A percentile compares a stretch with the other conserved stretches of the same genome.
Conservation (phyloP, 2,888 invertebrate genomes). For the Sepioteuthis lessoniana region DNA sequence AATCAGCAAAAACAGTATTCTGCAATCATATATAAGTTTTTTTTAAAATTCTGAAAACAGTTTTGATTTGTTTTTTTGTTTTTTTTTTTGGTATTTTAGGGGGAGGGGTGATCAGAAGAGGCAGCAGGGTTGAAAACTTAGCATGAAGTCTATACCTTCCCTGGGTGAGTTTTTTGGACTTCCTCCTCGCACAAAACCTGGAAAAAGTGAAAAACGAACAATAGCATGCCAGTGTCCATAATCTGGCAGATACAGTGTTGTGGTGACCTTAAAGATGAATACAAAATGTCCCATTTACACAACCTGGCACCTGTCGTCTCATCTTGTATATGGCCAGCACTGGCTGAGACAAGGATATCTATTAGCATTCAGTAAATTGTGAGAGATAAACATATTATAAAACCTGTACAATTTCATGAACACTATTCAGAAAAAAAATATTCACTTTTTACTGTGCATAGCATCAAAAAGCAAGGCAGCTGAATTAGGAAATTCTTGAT, state of each 20-base stretch:
- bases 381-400: neutral
- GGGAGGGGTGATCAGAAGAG: conserved; percentile 38
- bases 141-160: conserved; percentile 48
- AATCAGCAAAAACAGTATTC: conserved; percentile 40
- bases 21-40: neutral
- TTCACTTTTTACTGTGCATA: neutral
- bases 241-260: conserved; percentile 36
- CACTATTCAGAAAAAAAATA: neutral
- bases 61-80: neutral
- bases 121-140: conserved; percentile 45
- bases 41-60: conserved; percentile 39
- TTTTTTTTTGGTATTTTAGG: neutral
- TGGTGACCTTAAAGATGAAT: conserved; percentile 3
- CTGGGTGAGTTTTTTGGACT: conserved; percentile 41
- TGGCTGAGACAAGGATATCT: neutral
- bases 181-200: conserved; percentile 46
- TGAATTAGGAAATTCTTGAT: too few relatives aligned
- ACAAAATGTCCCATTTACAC: conserved; percentile 37
- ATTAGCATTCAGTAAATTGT: neutral
- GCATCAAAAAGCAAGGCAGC: neutral
- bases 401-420: neutral
- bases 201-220: conserved; percentile 46
- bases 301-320: neutral
- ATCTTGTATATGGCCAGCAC: neutral
- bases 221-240: conserved; percentile 46